Conservation (phyloP, 2,113 vertebrate genomes). For the Menidia beryllina region DNA sequence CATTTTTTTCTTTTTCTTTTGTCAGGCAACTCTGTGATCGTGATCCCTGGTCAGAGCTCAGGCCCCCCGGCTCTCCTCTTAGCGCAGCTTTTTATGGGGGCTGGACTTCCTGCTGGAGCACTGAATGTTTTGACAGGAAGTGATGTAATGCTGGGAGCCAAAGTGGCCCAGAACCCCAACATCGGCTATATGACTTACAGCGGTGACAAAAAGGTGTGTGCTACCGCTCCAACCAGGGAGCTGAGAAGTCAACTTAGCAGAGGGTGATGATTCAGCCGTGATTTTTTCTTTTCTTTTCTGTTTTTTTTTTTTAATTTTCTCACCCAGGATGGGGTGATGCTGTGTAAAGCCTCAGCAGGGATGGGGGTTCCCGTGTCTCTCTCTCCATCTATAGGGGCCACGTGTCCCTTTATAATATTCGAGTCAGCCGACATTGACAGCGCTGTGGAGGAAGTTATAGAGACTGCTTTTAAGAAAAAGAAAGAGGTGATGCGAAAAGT, state of each 20-base stretch:
- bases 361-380: conserved; percentile 67
- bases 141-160: conserved; percentile 57
- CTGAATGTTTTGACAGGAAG: conserved; percentile 79
- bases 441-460: conserved; percentile 79
- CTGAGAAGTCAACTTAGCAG: not conserved
- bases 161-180: conserved; percentile 62
- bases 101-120: conserved; percentile 78
- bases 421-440: conserved; percentile 83
- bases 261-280: not conserved
- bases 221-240: too few species aligned
- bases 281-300: not conserved
- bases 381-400: conserved; percentile 61
- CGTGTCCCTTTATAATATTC: conserved; percentile 82
- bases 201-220: conserved; percentile 76
- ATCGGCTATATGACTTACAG: conserved; percentile 73
- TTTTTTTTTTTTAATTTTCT: too few species aligned
- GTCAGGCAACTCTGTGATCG: conserved; percentile 81
- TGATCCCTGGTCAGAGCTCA: conserved; percentile 65
- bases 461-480: conserved; percentile 76
- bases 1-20: conserved; percentile 10
- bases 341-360: conserved; percentile 65
- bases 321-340: conserved; percentile 58
- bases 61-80: conserved; percentile 73
- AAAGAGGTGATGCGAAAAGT: conserved; percentile 65
- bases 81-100: conserved; percentile 75